Base-by-base conservation (phyloP, 2,888 invertebrate genomes). In the Tubulanus polymorphus region DNA sequence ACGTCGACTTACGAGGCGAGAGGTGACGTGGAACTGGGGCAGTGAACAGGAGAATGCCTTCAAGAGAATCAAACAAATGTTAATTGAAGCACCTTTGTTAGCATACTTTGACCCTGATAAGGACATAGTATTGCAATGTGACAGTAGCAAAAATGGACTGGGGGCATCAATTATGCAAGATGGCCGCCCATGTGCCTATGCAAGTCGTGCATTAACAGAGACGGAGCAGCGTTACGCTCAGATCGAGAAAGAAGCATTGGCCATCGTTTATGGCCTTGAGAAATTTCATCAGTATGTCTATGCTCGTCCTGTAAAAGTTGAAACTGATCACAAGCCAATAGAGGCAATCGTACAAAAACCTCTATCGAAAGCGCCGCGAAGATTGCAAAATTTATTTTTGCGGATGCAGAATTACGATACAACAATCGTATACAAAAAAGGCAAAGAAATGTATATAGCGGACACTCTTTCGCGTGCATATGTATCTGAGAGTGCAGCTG, bases 381-480 rank as follows among this genome's bases (percentile, higher is more conserved):
- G 66, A 10, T 50, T 68, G 8, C 65, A 66, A 53, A 37, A 60
- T n/a, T 64, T 68, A 63, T 26, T 65, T 12, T 49, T 68, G 18
- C 49, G 57, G 18, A 30, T 61, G 3, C 66, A 63, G 41, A 47
- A 47, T 37, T 65, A 58, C 53, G 57, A 65, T 27, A 49, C 56
- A 20, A 29, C 46, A 8, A 56, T 60, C 15, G n/a, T 18, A 27
- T 57, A 64, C 46, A 56, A 46, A 28, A 52, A 51, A 29, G 64
- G 65, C 1, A 57, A 47, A 50, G 52, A 64, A 18, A 56, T 62
- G 57, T 35, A 51, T n/a, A 53, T 61, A 10, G 59, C 59, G 8
- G 64, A 67, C 30, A 53, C 57, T 3, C 37, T 64, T 20, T 56
- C 55, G 15, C 46, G 64, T 41, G 55, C 58, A 10, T 47, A 55